Conservation (phyloP, 1,140 invertebrate species). For the Chymomyza costata region DNA sequence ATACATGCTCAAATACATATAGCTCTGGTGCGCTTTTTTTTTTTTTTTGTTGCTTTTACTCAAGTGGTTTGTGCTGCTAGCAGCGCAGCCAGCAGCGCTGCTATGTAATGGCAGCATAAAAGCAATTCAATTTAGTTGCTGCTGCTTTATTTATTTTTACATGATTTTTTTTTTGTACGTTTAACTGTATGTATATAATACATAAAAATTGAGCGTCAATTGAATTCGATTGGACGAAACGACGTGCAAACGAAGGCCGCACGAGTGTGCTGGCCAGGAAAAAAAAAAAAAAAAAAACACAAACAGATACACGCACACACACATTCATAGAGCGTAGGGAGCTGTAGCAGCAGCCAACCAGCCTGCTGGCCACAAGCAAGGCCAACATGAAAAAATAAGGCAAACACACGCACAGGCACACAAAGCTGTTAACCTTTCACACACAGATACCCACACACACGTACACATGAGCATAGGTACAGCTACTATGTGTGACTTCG, state of each 20-base stretch:
- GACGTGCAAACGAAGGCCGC: slow-evolving; percentile 27
- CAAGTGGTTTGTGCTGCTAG: no score
- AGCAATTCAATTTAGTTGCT: no score
- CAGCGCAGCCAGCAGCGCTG: no score
- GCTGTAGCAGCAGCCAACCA: slow-evolving; percentile 19
- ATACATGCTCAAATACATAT: neutral
- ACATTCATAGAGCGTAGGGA: slow-evolving; percentile 40
- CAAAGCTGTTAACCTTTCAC: slow-evolving; percentile 66
- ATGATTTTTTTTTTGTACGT: slow-evolving; percentile 14
- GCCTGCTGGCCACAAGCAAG: no score
- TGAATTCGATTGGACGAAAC: slow-evolving; percentile 73
- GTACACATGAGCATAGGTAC: slow-evolving; percentile 12
- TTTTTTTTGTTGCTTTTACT: no score
- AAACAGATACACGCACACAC: neutral
- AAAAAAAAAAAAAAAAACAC: no score
- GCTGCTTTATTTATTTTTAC: slow-evolving; percentile 13
- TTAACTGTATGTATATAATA: slow-evolving; percentile 23
- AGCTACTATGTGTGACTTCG: slow-evolving; percentile 5
- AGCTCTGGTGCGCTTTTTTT: no score
- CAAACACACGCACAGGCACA: no score
- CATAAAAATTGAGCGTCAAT: slow-evolving; percentile 74
- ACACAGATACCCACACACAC: slow-evolving; percentile 17
- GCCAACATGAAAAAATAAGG: no score
- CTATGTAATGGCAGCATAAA: no score
- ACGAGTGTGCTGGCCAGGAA: slow-evolving; percentile 31